A percentile compares a stretch with the other conserved stretches of the same genome.
Conservation (phyloP, 2,888 invertebrate genomes). For the Stenolophus ochropezus region DNA sequence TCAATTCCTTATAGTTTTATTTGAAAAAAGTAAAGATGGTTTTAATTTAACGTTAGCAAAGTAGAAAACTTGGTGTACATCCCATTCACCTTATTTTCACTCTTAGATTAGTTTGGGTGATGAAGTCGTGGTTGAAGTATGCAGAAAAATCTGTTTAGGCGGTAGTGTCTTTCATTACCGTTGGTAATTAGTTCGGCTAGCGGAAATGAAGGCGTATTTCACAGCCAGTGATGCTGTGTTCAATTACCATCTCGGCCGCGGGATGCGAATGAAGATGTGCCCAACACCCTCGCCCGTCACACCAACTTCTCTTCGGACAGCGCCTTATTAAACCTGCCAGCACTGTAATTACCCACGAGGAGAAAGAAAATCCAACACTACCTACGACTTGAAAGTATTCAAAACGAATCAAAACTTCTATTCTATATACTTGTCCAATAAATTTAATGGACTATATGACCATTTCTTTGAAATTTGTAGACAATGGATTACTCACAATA, state of each 20-base stretch:
- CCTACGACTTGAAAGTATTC: too few species aligned
- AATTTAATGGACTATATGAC: too few species aligned
- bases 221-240: constrained; percentile 13
- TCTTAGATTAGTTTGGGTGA: background rate
- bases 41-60: too few species aligned
- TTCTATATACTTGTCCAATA: too few species aligned
- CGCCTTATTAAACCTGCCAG: constrained; percentile 39
- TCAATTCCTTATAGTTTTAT: too few species aligned
- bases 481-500: too few species aligned
- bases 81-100: too few species aligned
- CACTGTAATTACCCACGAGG: constrained; percentile 35
- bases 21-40: too few species aligned
- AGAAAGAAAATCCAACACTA: too few species aligned
- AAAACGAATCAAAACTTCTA: too few species aligned
- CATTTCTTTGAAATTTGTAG: too few species aligned
- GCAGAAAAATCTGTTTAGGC: background rate
- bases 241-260: constrained; percentile 19
- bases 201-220: constrained; percentile 33
- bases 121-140: background rate
- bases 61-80: too few species aligned
- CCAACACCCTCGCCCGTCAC: background rate
- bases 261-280: constrained; percentile 28
- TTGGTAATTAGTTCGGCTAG: constrained; percentile 34
- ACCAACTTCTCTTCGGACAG: background rate
- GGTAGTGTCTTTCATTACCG: constrained; percentile 39